These are phyloP conservation scores for Pristis pectinata DNA, from an alignment of 2,797 vertebrate species.

Conservation along the genomic window DNA sequence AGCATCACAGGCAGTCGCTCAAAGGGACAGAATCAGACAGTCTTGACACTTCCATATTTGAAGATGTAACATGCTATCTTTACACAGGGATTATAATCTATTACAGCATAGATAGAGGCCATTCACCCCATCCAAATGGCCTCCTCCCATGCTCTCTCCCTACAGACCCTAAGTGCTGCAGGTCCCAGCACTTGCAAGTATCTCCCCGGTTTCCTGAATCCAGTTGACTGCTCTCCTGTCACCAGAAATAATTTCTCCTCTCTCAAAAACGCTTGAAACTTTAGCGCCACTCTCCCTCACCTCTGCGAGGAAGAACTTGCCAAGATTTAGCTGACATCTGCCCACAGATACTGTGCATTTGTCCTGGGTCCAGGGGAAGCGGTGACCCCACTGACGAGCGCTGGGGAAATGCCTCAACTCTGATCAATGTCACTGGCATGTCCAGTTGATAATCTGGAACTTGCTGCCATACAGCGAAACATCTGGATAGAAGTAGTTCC, in stretches of 20 bases:
- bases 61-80: background rate
- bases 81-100: background rate
- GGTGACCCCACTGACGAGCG: background rate
- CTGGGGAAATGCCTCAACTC: background rate
- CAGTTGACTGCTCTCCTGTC: no score
- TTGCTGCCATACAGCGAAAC: no score
- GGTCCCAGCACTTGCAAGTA: background rate
- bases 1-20: background rate
- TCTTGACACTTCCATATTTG: background rate
- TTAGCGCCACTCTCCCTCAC: no score
- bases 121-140: background rate
- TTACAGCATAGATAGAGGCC: background rate
- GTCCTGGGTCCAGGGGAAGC: no score
- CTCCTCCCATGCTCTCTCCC: background rate
- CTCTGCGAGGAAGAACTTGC: background rate
- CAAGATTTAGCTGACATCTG: background rate
- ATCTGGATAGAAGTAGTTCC: no score
- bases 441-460: no score
- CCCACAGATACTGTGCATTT: background rate
- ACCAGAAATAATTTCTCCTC: background rate
- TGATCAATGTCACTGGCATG: background rate
- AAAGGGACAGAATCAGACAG: background rate
- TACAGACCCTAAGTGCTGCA: no score
- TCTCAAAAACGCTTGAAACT: background rate
- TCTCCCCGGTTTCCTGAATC: background rate